Conservation (phyloP, 2,113 vertebrate genomes). For the Tyrannus savana region DNA sequence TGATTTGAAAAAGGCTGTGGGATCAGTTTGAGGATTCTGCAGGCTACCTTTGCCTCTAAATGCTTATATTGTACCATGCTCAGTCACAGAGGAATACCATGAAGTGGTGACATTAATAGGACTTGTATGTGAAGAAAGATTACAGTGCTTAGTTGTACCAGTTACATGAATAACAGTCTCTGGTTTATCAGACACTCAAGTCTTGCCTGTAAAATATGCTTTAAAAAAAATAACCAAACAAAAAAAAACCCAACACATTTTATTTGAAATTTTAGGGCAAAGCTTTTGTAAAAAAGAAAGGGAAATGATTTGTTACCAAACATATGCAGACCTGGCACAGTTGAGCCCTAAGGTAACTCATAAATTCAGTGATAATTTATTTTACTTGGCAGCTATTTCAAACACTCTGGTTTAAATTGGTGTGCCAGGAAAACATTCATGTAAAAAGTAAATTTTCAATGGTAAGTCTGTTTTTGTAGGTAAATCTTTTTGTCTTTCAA, state of each 20-base stretch:
- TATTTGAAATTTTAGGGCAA: background rate
- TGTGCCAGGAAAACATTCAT: conserved; percentile 56
- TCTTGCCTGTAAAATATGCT: background rate
- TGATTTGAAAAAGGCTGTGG: background rate
- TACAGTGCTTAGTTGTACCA: background rate
- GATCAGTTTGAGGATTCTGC: background rate
- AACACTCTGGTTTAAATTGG: conserved; percentile 48
- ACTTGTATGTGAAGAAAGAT: background rate
- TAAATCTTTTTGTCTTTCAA: conserved; percentile 39
- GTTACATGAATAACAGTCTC: background rate
- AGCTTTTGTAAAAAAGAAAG: conserved; percentile 3
- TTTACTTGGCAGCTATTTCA: conserved; percentile 76
- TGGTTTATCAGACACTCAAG: background rate
- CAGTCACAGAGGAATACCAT: background rate
- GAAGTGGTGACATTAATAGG: background rate
- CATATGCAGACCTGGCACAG: conserved; percentile 22
- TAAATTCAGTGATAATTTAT: conserved; percentile 74
- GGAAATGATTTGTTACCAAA: background rate
- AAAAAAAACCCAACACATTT: background rate
- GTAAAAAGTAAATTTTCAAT: conserved; percentile 45
- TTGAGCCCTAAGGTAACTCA: conserved; percentile 52
- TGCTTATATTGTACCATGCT: background rate
- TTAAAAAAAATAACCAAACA: background rate
- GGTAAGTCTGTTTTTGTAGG: conserved; percentile 38
- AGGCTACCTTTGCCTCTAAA: background rate